phyloP scores from a whole-genome alignment of 2,888 invertebrate genomes.

The Nephrotoma flavescens region DNA sequence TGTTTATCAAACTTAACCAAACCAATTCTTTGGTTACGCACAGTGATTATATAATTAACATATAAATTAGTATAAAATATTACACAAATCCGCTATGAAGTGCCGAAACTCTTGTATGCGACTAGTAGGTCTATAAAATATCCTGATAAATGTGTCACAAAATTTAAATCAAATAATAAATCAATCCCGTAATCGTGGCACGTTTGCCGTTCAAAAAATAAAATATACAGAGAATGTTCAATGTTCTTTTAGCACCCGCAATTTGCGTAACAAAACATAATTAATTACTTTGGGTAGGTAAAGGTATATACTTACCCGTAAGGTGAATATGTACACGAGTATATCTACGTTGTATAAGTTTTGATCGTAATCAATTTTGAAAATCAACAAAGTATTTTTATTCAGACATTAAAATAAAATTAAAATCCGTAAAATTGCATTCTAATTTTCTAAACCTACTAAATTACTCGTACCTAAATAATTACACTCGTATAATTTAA shows the following conservation, averaged over 20 bases:
- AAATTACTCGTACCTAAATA: too few species aligned
- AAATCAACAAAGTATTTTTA: neutral
- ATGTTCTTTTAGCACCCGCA: neutral
- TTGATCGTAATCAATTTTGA: neutral
- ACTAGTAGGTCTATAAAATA: neutral
- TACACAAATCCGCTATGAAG: neutral
- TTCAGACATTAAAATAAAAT: neutral
- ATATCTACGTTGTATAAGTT: neutral
- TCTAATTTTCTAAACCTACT: neutral
- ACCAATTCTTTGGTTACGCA: neutral
- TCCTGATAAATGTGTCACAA: neutral
- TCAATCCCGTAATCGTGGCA: neutral
- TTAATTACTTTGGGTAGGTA: neutral
- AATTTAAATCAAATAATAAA: neutral
- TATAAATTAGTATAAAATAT: neutral
- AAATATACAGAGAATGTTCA: neutral
- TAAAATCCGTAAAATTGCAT: neutral
- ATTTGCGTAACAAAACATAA: neutral
- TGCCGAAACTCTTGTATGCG: neutral
- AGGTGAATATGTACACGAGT: too few species aligned
- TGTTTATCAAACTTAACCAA: neutral
- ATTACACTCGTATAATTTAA: neutral
- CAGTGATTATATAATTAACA: neutral
- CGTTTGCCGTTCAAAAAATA: neutral
- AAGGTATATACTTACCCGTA: neutral